A percentile compares a stretch with the other conserved stretches of the same genome.
These are phyloP conservation scores for Bombyx mori DNA, from an alignment of 1,140 invertebrate species.

Conservation along the genomic window DNA sequence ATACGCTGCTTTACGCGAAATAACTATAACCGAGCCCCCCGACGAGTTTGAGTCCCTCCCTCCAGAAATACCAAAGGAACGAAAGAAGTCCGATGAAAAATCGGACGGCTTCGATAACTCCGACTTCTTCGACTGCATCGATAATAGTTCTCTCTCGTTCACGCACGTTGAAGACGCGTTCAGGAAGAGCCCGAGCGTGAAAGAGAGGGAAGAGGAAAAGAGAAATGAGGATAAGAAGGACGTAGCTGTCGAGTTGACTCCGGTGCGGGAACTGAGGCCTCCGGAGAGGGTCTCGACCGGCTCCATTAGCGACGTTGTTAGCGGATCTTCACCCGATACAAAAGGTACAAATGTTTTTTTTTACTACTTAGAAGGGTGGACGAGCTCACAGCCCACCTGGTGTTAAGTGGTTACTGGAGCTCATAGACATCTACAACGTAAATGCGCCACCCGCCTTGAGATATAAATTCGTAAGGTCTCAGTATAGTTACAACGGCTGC, in stretches of 20 bases:
- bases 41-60: conserved; percentile 70
- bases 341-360: conserved; percentile 41
- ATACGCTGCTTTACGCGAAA: conserved; percentile 80
- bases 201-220: conserved; percentile 52
- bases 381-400: too few species aligned
- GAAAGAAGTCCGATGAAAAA: conserved; percentile 67
- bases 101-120: conserved; percentile 67
- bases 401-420: too few species aligned
- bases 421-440: too few species aligned
- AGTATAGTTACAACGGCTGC: too few species aligned
- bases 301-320: conserved; percentile 73
- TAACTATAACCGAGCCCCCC: conserved; percentile 74
- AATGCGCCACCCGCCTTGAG: too few species aligned
- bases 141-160: conserved; percentile 62
- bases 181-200: conserved; percentile 61
- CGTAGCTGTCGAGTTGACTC: conserved; percentile 26
- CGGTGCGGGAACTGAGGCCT: conserved; percentile 40
- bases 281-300: conserved; percentile 64
- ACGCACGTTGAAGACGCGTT: conserved; percentile 67
- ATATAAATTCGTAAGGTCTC: too few species aligned
- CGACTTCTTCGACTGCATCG: conserved; percentile 70
- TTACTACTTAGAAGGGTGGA: too few species aligned
- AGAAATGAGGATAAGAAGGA: conserved; percentile 41
- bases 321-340: conserved; percentile 74
- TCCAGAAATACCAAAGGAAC: conserved; percentile 59